Evolutionary conservation across 2,888 invertebrate species (phyloP).

Genomic region (Eupithecia inturbata): DNA sequence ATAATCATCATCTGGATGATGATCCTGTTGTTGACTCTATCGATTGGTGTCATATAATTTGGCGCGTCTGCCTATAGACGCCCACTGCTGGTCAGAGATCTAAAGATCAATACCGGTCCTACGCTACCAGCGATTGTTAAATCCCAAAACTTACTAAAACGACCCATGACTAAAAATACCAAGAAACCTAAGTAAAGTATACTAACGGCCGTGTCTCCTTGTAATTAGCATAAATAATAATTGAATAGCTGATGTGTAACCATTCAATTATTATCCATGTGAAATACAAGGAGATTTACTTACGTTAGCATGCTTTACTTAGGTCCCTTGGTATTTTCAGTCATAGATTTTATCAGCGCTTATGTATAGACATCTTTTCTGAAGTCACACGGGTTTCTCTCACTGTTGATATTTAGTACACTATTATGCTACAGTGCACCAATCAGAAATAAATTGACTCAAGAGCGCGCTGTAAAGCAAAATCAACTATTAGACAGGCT

Average conservation of each 20-base stretch:
- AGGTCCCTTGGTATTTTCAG: background rate
- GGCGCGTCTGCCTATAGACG: background rate
- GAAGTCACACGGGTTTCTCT: conserved; percentile 4
- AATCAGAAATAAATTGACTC: conserved; percentile 2
- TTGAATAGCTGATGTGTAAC: background rate
- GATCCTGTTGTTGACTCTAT: too few relatives aligned
- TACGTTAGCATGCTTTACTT: background rate
- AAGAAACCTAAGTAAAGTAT: too few relatives aligned
- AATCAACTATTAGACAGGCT: background rate
- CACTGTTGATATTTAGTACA: background rate
- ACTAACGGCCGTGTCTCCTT: too few relatives aligned
- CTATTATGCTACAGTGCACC: background rate
- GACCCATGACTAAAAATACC: too few relatives aligned
- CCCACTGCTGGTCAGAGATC: background rate
- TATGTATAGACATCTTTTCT: conserved; percentile 10
- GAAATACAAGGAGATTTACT: background rate
- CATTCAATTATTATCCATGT: background rate
- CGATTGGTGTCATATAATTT: too few relatives aligned
- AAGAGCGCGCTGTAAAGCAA: background rate
- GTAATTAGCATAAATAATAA: background rate
- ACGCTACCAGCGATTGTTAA: background rate
- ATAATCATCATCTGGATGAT: too few relatives aligned
- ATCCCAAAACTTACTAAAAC: background rate
- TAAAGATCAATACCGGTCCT: background rate
- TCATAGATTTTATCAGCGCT: background rate